Base-by-base conservation (phyloP, 2,888 invertebrate species). In the Muschampia plurimacula region DNA sequence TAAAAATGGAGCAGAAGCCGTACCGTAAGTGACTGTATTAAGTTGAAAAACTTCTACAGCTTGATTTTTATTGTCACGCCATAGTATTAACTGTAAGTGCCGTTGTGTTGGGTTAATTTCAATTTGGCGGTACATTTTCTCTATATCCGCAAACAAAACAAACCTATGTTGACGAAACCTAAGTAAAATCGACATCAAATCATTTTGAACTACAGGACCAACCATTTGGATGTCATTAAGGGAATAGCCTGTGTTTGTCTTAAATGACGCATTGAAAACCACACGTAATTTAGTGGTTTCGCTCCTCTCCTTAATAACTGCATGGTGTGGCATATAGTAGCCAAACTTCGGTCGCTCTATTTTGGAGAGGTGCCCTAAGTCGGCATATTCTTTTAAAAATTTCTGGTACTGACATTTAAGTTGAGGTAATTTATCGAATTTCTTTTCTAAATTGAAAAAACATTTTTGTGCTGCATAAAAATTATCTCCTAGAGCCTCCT, bases 101-200 rank as follows among this genome's bases (percentile, higher is more conserved):
- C 67, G 55, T 22, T 67, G 67, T 15, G 67, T 9, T 41, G 49
- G 10, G 15, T 0, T 10, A 12, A 67, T 57, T 67, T 67, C 67
- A 22, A 57, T 67, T 13, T 52, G 52, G 9, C 52, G 15, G 22
- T 52, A 52, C 52, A 52, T 52, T 52, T 52, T 52, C 7, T 52
- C 55, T 12, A 66, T 55, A 8, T 66, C 66, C 7, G 28, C 66
- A 9, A 39, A 15, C 10, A 66, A 15, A 8, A 66, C 39, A 55
- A 15, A 66, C 36, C 55, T 66, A 39, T 66, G 52, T 9, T 39
- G 15, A 10, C 66, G 52, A 36, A 66, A 67, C 15, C 66, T n/a
- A 55, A 67, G 55, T 22, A 67, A 67, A 46, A 67, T 67, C 13
- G 55, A 67, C 12, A 67, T 55, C 55, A 55, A 67, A 55, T 67